Evolutionary conservation across 30 jellyfish, hydroid and myxozoan species (phyloP).

Genomic region (Mastigias papua): DNA sequence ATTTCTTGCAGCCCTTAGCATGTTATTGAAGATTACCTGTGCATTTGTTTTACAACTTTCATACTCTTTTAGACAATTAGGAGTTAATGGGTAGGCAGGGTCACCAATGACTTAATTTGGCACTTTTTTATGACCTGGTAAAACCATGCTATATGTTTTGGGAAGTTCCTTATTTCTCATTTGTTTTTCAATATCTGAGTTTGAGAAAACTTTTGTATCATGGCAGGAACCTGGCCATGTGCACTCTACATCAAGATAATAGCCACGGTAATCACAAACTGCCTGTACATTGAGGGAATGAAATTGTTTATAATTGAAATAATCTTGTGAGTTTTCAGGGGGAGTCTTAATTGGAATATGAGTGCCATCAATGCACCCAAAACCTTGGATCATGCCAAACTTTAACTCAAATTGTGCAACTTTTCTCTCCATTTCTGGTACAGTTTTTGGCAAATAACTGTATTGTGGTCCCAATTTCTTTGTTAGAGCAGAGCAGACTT

Average conservation of each 20-base stretch:
- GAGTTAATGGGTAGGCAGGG: no score
- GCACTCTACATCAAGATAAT: conserved; percentile 67
- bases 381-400: conserved; percentile 71
- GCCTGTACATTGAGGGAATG: conserved; percentile 69
- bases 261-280: conserved; percentile 56
- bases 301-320: no score
- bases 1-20: conserved; percentile 74
- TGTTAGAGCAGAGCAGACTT: conserved; percentile 48
- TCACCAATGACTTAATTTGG: conserved; percentile 61
- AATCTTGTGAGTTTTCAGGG: background rate
- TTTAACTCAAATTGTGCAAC: no score
- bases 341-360: conserved; percentile 55
- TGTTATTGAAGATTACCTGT: conserved; percentile 37
- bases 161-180: conserved; percentile 34
- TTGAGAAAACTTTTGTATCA: conserved; percentile 64
- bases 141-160: no score
- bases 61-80: conserved; percentile 66
- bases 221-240: conserved; percentile 56
- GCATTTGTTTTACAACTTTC: conserved; percentile 21
- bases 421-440: conserved; percentile 42
- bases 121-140: background rate
- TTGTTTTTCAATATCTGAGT: conserved; percentile 22
- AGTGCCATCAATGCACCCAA: conserved; percentile 78
- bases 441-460: conserved; percentile 23
- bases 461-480: conserved; percentile 45